These are phyloP conservation scores for Boleophthalmus pectinirostris DNA, from an alignment of 2,113 vertebrate genomes.

Conservation along the genomic window DNA sequence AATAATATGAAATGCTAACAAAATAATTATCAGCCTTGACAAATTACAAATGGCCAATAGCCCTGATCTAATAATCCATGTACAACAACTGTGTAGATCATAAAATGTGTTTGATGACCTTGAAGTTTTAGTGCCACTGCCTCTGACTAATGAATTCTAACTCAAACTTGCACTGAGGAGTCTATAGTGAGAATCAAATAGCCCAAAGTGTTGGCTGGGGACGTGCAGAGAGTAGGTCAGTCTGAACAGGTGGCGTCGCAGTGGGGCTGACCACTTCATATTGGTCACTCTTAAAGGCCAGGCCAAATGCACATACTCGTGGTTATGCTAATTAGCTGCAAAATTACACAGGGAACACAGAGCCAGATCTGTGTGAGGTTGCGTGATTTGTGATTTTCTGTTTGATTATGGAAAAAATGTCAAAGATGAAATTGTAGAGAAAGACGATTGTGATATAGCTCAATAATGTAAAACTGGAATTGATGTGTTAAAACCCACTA, in stretches of 20 bases:
- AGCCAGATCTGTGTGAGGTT: conserved; percentile 33
- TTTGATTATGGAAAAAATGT: not conserved
- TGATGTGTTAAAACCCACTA: too few species aligned
- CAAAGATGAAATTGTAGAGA: too few species aligned
- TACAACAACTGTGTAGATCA: not conserved
- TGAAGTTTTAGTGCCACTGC: too few species aligned
- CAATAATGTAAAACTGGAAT: too few species aligned
- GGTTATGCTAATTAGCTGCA: conserved; percentile 52
- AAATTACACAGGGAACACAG: conserved; percentile 52
- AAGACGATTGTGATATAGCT: too few species aligned
- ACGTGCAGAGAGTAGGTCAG: conserved; percentile 25
- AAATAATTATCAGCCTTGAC: not conserved
- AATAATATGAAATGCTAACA: not conserved
- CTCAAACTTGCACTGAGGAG: not conserved
- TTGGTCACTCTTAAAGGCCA: conserved; percentile 14
- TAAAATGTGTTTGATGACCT: not conserved
- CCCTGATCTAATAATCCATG: not conserved
- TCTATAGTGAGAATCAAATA: not conserved
- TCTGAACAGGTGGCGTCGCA: conserved; percentile 48
- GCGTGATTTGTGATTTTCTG: not conserved
- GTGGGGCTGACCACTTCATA: conserved; percentile 19
- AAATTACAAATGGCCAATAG: not conserved
- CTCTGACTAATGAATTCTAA: not conserved
- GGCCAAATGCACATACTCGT: conserved; percentile 31
- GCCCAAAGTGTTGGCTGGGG: not conserved